Evolutionary conservation across 2,888 invertebrate genomes (phyloP), one percentile per base, ranked within the genome.

Genomic region (Miltochrista miniata): DNA sequence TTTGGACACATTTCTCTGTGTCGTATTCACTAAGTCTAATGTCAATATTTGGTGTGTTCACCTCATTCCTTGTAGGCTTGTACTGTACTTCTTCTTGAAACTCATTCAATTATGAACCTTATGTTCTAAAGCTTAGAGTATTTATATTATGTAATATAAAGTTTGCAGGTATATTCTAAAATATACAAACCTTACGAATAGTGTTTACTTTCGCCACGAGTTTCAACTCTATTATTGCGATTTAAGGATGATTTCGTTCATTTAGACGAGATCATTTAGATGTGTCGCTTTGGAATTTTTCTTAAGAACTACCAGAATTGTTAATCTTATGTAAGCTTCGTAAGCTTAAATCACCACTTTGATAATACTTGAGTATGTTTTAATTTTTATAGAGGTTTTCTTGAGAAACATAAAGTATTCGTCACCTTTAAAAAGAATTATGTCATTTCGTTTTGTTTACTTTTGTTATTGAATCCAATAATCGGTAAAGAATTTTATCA

Each of bases 1-100:
- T 85, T 84, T 81, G 84, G 80, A 79, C 79, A 85, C 84, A 85
- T 86, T 84, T 85, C 86, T 85, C 81, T 76, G 71, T 72, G 79
- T 79, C 83, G 79, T 76, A 77, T 80, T 68, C 79, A 81, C 81
- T 83, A 84, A 87, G 87, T 79, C 81, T 81, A 66, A 72, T 72
- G 86, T 83, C 83, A 87, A 88, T 87, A 85, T 88, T 88, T 86
- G 80, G 66, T 49, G 63, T 78, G 77, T 74, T 78, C 79, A 84
- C 85, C 85, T 84, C 79, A 79, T 80, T 81, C 78, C 76, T 80
- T 73, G 66, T 73, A 74, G 64, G 70, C 67, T 54, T 59, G 57
- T 54, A 56, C 39, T 42, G 35, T 34, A 12, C 40, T 51, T 37
- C 33, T 46, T 12, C 42, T 49, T 3, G 41, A 30, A 5, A 0